Base-by-base conservation (phyloP, 1,140 invertebrate species). In the Amyelois transitella region DNA sequence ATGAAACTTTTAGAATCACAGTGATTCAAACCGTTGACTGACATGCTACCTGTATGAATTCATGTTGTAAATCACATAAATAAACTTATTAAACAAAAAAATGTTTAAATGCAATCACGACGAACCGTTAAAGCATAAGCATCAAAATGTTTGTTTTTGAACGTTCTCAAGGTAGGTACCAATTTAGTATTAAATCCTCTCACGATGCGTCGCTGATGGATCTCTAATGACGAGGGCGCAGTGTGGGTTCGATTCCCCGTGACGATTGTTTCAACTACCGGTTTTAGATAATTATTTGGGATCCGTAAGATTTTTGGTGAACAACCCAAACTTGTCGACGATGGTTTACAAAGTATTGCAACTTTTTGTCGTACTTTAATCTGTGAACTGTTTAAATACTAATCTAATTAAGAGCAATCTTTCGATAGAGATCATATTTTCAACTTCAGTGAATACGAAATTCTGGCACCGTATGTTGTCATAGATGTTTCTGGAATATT, bases 261-360 rank as follows among this genome's bases (percentile, higher is more conserved):
- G 68, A 70, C 67, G 68, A 71, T 74, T 74, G 68, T 74, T 74
- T 74, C 71, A 63, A 68, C 71, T 68, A 68, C 71, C 71, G 68
- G 71, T 74, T 71, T 70, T 71, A 68, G 64, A 66, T 63, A 71
- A 71, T 66, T 58, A 62, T 65, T 69, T 48, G 58, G 50, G 58
- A 22, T 60, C 59, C 59, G 50, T 32, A 53, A 6, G 12, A 12
- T n/a, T n/a, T n/a, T 38, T 4, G 12, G 1, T 14, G 6, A 38
- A n/a, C 1, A 12, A 8, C 12, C 32, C 12, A 38, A 3, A 14
- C 12, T n/a, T 14, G 28, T 6, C n/a, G n/a, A n/a, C n/a, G n/a
- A n/a, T n/a, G n/a, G n/a, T n/a, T n/a, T n/a, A n/a, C n/a, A n/a
- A n/a, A n/a, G n/a, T n/a, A n/a, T n/a, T n/a, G n/a, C n/a, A n/a